phyloP scores from a whole-genome alignment of 2,797 vertebrate genomes.

The Acrossocheilus fasciatus region DNA sequence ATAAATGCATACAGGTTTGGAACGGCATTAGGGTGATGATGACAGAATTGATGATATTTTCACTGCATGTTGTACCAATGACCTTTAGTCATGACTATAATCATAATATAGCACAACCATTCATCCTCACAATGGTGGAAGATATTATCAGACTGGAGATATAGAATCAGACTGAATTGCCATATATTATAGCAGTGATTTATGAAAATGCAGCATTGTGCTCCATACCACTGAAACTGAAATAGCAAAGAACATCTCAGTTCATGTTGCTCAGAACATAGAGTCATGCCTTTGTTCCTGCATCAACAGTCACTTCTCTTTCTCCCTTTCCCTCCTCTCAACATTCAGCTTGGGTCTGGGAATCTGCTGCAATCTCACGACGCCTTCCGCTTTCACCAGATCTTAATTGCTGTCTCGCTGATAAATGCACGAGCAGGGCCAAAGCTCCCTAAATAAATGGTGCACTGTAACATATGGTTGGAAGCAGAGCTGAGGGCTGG shows the following conservation, averaged over 20 bases:
- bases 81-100: not conserved
- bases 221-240: not conserved
- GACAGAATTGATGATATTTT: not conserved
- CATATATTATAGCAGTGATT: not conserved
- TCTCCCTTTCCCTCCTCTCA: constrained; percentile 31
- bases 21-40: not conserved
- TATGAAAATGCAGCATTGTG: not conserved
- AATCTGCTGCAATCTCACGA: constrained; percentile 48
- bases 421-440: constrained; percentile 50
- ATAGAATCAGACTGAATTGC: not conserved
- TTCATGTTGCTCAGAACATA: constrained; percentile 27
- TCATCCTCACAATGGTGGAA: not conserved
- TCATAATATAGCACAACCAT: not conserved
- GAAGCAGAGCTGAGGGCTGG: constrained; percentile 13
- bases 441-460: constrained; percentile 30
- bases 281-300: constrained; percentile 27
- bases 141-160: not conserved
- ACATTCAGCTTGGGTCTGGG: not conserved
- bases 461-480: constrained; percentile 44
- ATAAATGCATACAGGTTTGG: not conserved
- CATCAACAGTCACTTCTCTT: constrained; percentile 33
- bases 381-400: constrained; percentile 33
- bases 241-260: constrained; percentile 17
- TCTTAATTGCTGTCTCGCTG: constrained; percentile 52
- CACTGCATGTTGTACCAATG: not conserved